phyloP scores from a whole-genome alignment of 2,113 vertebrate species.

The Sarotherodon lohbergeri region DNA sequence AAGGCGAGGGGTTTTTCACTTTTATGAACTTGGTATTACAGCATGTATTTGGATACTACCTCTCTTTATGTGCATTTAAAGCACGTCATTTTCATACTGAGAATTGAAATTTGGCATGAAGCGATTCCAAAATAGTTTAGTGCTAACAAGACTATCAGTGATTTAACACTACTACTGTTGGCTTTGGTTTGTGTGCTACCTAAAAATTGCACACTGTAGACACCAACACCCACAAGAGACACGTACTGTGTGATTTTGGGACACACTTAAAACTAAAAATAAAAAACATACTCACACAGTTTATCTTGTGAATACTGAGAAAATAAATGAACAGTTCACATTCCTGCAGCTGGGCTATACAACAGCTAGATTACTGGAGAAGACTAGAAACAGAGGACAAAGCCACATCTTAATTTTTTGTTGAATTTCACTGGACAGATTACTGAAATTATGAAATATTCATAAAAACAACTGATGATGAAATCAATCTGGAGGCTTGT shows the following conservation, averaged over 20 bases:
- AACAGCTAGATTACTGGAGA: neutral
- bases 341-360: neutral
- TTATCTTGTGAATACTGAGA: neutral
- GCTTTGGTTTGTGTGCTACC: neutral
- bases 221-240: neutral
- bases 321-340: neutral
- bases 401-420: neutral
- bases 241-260: constrained; percentile 3
- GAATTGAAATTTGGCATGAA: neutral
- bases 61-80: neutral
- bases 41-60: neutral
- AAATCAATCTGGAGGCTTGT: neutral
- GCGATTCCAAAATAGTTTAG: neutral
- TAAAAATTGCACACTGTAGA: neutral
- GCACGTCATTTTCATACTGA: neutral
- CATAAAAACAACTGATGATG: neutral
- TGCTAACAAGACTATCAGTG: neutral
- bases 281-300: neutral
- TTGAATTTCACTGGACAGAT: neutral
- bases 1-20: neutral
- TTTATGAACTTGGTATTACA: neutral
- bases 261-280: neutral
- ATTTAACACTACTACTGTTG: neutral
- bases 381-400: neutral
- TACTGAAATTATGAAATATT: neutral